Evolutionary conservation across 2,113 vertebrate species (phyloP), one percentile per base, ranked within the genome.

Genomic region (Oenanthe melanoleuca): DNA sequence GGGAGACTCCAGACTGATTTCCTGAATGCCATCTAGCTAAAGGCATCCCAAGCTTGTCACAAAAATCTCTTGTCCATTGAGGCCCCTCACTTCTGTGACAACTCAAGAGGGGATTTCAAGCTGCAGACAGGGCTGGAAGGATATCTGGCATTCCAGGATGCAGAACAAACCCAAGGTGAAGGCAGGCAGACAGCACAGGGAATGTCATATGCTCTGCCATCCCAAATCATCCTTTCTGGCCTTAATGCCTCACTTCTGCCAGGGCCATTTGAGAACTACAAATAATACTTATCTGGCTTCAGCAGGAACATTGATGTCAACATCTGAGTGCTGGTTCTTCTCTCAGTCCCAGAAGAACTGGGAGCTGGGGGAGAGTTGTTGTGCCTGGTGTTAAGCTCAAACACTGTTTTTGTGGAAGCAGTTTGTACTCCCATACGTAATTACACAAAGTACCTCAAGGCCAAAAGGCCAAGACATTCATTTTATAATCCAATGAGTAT

Each of bases 71-170:
- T 91, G 66, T 86, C 66, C 65, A 16, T 42, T 61, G 34, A 66
- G 69, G 1, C 2, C 66, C 38, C 55, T 59, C 6, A 5, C 25
- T 66, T 90, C 80, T 14, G 60, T 45, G 83, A 42, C 24, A 38
- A 19, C n/a, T 67, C 44, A 3, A 29, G 47, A 85, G n/a, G 5
- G 20, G 82, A 84, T 82, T 79, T 44, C 73, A 86, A 86, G 38
- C 1, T 4, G 22, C 70, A 47, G 78, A 52, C 2, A 0, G 45
- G 17, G 18, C 14, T 7, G 61, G 65, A 80, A 80, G 55, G 29
- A 57, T 31, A 33, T 5, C 2, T 0, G 0, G 26, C 8, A 11
- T 45, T 59, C 31, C 0, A 0, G 50, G 60, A 42, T 2, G 2
- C 55, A 52, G 33, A 88, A 77, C 74, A 66, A 94, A 61, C 1